phyloP scores from a whole-genome alignment of 2,888 invertebrate species.

The Aelia acuminata region DNA sequence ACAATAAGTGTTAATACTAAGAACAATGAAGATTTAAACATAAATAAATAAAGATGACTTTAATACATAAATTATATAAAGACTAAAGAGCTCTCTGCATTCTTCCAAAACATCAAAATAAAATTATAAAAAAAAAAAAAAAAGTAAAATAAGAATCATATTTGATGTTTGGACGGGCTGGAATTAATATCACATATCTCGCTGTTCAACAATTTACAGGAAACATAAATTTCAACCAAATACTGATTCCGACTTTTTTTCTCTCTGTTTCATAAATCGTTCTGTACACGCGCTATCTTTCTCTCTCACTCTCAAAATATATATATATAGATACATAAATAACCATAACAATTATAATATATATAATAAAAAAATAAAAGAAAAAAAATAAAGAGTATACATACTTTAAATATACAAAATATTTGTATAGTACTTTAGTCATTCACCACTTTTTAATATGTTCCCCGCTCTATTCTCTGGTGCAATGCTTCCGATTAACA shows the following conservation, averaged over 20 bases:
- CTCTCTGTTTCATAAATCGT: background rate
- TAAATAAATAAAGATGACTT: slow-evolving; percentile 32
- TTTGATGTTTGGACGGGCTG: slow-evolving; percentile 51
- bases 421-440: slow-evolving; percentile 51
- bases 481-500: background rate
- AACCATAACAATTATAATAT: slow-evolving; percentile 48
- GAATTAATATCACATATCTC: slow-evolving; percentile 49
- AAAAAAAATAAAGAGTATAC: slow-evolving; percentile 50
- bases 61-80: slow-evolving; percentile 10
- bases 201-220: slow-evolving; percentile 33
- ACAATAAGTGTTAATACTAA: slow-evolving; percentile 43
- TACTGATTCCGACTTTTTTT: slow-evolving; percentile 8
- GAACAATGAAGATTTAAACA: background rate
- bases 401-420: slow-evolving; percentile 50
- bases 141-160: background rate
- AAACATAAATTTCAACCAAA: slow-evolving; percentile 36
- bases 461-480: slow-evolving; percentile 12
- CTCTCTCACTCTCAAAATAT: background rate
- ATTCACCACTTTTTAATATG: background rate
- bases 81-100: background rate
- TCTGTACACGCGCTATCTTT: slow-evolving; percentile 11
- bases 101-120: slow-evolving; percentile 13
- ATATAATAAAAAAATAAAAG: slow-evolving; percentile 35
- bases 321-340: slow-evolving; percentile 27
- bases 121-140: background rate